A percentile compares a stretch with the other conserved stretches of the same genome.
phyloP scores from a whole-genome alignment of 1,140 invertebrate genomes.

The Helicoverpa armigera region DNA sequence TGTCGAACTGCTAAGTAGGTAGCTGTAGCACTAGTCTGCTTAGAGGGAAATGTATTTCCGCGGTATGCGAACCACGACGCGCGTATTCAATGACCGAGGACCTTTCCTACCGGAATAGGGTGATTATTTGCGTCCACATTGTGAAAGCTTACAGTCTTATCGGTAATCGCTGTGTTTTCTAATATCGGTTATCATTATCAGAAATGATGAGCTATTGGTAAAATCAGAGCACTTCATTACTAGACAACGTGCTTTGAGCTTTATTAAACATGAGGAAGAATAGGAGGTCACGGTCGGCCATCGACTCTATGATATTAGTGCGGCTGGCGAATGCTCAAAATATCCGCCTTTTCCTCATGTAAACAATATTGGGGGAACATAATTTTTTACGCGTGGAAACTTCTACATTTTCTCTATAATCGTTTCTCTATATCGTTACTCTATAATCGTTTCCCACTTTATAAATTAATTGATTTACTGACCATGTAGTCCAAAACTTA shows the following conservation, averaged over 20 bases:
- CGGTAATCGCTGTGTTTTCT: constrained; percentile 10
- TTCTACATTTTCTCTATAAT: too few species aligned
- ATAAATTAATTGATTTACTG: too few species aligned
- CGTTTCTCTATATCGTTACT: too few species aligned
- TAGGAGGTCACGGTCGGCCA: constrained; percentile 70
- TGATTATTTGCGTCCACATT: background rate
- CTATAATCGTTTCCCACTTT: too few species aligned
- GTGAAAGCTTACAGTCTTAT: constrained; percentile 19
- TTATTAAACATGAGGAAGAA: constrained; percentile 51
- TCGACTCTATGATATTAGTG: constrained; percentile 61
- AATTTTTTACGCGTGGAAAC: background rate
- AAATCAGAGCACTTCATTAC: constrained; percentile 5
- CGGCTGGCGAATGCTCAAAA: constrained; percentile 59
- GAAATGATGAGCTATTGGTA: background rate
- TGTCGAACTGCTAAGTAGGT: constrained; percentile 60
- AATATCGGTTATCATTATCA: constrained; percentile 36
- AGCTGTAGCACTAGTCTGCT: constrained; percentile 4
- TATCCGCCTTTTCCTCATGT: constrained; percentile 62
- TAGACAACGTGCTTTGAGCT: background rate
- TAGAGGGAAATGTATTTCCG: constrained; percentile 20
- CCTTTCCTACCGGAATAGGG: background rate
- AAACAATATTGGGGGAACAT: background rate
- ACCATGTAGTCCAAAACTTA: too few species aligned
- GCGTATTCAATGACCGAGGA: background rate
- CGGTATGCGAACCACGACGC: background rate